Conservation (phyloP, 2,797 vertebrate genomes). For the Heliangelus exortis region DNA sequence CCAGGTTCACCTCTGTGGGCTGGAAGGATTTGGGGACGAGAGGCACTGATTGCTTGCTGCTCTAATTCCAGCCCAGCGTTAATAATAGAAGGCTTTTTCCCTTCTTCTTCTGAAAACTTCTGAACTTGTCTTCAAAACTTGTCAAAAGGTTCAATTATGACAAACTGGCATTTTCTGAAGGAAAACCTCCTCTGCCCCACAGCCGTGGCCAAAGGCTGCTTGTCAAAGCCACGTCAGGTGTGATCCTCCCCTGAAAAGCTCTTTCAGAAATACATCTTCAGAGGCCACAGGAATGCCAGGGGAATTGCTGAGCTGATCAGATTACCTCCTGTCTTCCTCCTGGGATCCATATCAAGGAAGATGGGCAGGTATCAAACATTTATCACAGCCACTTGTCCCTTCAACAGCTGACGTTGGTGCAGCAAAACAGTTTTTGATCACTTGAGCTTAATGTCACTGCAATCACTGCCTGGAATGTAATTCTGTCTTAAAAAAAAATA, state of each 20-base stretch:
- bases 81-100: neutral
- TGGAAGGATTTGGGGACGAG: neutral
- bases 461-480: conserved; percentile 29
- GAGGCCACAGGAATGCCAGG: neutral
- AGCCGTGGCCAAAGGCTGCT: neutral
- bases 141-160: neutral
- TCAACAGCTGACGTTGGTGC: neutral
- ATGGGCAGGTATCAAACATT: conserved; percentile 46
- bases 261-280: neutral
- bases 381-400: conserved; percentile 17
- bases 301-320: neutral
- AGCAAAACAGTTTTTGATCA: conserved; percentile 37
- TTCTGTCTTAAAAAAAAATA: neutral
- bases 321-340: neutral
- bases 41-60: neutral
- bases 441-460: conserved; percentile 26
- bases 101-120: too few relatives aligned
- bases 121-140: neutral
- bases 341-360: neutral
- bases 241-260: neutral
- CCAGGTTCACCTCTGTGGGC: neutral
- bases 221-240: neutral
- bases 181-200: neutral
- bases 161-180: neutral
- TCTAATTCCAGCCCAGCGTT: neutral